Evolutionary conservation across 2,797 vertebrate species (phyloP).

Genomic region (Zonotrichia albicollis): DNA sequence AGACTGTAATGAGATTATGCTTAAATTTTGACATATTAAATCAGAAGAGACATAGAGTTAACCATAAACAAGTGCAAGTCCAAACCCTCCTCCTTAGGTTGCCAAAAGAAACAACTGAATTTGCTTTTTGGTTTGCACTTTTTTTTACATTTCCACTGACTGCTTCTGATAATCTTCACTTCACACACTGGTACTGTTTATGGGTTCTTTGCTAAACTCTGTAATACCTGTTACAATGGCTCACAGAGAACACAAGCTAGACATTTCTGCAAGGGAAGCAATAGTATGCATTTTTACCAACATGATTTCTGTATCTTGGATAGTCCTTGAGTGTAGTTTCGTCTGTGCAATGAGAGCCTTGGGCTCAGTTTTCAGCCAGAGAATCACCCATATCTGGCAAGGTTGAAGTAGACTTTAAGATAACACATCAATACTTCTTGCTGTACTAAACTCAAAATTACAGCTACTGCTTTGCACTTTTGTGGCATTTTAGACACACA

Average conservation of each 20-base stretch:
- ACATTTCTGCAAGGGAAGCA: background rate
- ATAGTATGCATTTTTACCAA: background rate
- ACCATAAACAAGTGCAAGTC: background rate
- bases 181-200: background rate
- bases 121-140: background rate
- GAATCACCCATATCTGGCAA: background rate
- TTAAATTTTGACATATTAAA: background rate
- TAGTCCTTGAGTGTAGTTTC: background rate
- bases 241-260: background rate
- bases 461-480: background rate
- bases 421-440: background rate
- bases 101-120: background rate
- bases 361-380: background rate
- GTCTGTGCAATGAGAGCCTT: background rate
- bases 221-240: background rate
- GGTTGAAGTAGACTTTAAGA: background rate
- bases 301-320: background rate
- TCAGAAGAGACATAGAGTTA: background rate
- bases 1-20: too few species aligned
- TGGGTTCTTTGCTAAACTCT: background rate
- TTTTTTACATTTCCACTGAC: fast-evolving
- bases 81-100: background rate
- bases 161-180: background rate
- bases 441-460: background rate
- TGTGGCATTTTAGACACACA: background rate